Evolutionary conservation across 2,113 vertebrate species (phyloP), one percentile per base, ranked within the genome.

Genomic region (Chamaea fasciata): DNA sequence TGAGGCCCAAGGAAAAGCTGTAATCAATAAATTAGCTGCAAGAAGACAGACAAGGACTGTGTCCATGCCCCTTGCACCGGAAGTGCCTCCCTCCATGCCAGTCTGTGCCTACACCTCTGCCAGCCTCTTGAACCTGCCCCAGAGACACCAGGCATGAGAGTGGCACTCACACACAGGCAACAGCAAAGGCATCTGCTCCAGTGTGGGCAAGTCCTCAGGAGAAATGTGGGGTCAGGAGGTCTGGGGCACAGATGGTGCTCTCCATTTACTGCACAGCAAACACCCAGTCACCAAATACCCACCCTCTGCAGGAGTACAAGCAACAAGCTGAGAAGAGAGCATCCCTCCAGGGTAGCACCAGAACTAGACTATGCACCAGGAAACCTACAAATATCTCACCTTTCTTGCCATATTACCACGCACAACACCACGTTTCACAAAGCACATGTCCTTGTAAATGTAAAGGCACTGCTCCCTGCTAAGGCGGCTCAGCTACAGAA

Each of bases 231-330:
- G 33, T 50, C 56, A 62, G 42, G 23, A 71, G 35, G 39, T 56
- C 57, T 64, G 44, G 59, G 41, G 18, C 60, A 63, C 24, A 53
- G 42, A 70, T 13, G 18, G 28, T 11, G 14, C 27, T 56, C 39
- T 37, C 67, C 28, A 5, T 2, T 15, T 24, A 7, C 37, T 44
- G 35, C 75, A 86, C 71, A 90, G 52, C 67, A 83, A 89, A 76
- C 4, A 64, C 7, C 10, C 67, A 59, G 10, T 24, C 28, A 64
- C 35, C 39, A 52, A 52, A 37, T 13, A 60, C 2, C 7, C 15
- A 67, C 13, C 5, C 5, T 76, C 22, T 1, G 4, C 23, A 17
- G 10, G 15, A 74, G 11, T 7, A 37, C 0, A 1, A 57, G 31
- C 26, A 70, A 31, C 9, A 7, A 88, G 18, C 22, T 44, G 11